Conservation (phyloP, 2,888 invertebrate species). For the Chydorus sphaericus region DNA sequence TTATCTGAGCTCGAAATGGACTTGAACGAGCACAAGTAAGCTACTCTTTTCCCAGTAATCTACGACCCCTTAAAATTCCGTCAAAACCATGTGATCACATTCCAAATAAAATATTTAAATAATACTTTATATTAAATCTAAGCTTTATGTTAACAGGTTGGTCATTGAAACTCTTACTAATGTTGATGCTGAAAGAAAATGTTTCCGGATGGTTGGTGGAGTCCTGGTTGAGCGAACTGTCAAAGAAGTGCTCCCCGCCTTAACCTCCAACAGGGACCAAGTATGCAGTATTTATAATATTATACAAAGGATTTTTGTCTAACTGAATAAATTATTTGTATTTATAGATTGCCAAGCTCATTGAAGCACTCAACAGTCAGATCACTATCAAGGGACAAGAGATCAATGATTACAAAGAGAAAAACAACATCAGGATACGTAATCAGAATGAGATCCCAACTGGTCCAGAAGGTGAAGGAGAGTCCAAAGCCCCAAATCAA, state of each 20-base stretch:
- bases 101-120: neutral
- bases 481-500: slow-evolving; percentile 13
- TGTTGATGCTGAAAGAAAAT: slow-evolving; percentile 68
- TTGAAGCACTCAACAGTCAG: slow-evolving; percentile 62
- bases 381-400: slow-evolving; percentile 72
- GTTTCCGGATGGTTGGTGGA: slow-evolving; percentile 86
- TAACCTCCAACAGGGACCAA: slow-evolving; percentile 60
- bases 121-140: neutral
- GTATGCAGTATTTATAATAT: slow-evolving; percentile 28
- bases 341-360: slow-evolving; percentile 57
- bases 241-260: slow-evolving; percentile 72
- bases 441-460: slow-evolving; percentile 40
- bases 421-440: slow-evolving; percentile 71
- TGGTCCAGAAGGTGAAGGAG: slow-evolving; percentile 17
- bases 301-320: neutral
- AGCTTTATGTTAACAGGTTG: slow-evolving; percentile 42
- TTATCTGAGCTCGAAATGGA: slow-evolving; percentile 86
- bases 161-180: slow-evolving; percentile 83
- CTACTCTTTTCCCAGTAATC: neutral
- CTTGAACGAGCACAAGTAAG: slow-evolving; percentile 86
- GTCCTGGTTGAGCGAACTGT: slow-evolving; percentile 85
- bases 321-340: slow-evolving; percentile 15
- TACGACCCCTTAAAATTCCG: neutral
- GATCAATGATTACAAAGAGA: slow-evolving; percentile 81
- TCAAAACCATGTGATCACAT: neutral